These are phyloP conservation scores for Peromyscus californicus DNA, from an alignment of 2,113 vertebrate species.

Conservation along the genomic window DNA sequence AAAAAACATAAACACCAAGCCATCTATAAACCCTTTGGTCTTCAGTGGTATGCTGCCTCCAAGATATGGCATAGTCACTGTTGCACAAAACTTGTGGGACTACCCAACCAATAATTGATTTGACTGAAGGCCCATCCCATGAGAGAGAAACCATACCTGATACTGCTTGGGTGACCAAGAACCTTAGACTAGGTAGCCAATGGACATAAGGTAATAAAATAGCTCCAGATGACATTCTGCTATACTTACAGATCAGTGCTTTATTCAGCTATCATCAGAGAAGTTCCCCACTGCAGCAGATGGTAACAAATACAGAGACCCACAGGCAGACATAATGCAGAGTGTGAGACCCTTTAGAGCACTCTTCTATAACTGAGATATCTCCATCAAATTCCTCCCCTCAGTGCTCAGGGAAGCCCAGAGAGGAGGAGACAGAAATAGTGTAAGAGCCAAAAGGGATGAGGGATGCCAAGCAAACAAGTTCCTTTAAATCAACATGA, in stretches of 20 bases:
- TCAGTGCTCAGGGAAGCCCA: not conserved
- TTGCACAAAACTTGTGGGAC: not conserved
- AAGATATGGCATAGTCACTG: not conserved
- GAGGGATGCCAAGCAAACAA: not conserved
- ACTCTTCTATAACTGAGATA: not conserved
- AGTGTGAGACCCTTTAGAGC: fast-evolving
- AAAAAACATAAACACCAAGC: not conserved
- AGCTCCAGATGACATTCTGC: not conserved
- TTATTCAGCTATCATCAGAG: not conserved
- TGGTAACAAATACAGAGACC: not conserved
- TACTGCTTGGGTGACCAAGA: not conserved
- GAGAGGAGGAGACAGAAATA: not conserved
- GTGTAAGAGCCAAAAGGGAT: too few relatives aligned
- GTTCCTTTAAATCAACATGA: not conserved
- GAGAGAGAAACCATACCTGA: not conserved
- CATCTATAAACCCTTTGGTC: not conserved
- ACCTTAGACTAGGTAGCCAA: not conserved
- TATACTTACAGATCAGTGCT: not conserved
- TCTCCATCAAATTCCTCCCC: not conserved
- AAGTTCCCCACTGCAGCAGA: not conserved
- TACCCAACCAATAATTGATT: not conserved
- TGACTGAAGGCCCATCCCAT: not conserved
- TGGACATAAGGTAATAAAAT: not conserved
- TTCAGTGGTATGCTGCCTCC: not conserved
- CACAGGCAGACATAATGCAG: not conserved